phyloP scores from a whole-genome alignment of 2,888 invertebrate species.

The Cheilosia vernalis region DNA sequence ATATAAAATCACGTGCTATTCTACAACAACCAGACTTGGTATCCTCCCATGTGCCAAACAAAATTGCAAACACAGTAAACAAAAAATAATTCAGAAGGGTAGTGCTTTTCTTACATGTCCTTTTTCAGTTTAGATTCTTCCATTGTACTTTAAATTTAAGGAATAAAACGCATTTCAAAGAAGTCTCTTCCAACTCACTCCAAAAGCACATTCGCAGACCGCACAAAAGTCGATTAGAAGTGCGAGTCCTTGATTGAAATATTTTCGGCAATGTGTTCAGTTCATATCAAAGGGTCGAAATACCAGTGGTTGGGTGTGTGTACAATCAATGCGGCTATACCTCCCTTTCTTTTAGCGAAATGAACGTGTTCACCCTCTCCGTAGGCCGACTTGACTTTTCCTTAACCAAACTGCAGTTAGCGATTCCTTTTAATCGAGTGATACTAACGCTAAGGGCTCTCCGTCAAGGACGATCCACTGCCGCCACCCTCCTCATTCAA shows the following conservation, averaged over 20 bases:
- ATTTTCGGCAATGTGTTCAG: conserved; percentile 61
- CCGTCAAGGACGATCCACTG: conserved; percentile 66
- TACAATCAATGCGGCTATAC: conserved; percentile 55
- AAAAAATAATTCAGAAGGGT: not conserved
- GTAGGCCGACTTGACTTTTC: conserved; percentile 52
- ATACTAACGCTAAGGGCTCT: conserved; percentile 64
- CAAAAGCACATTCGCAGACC: not conserved
- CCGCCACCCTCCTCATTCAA: conserved; percentile 22
- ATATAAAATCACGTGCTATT: conserved; percentile 64
- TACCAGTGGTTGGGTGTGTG: conserved; percentile 5
- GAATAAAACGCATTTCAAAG: conserved; percentile 25
- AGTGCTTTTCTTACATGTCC: conserved; percentile 9
- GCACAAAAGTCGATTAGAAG: conserved; percentile 59
- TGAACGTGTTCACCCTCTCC: conserved; percentile 41
- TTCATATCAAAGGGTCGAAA: conserved; percentile 43
- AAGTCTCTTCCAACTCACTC: not conserved
- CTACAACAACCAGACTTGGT: conserved; percentile 45
- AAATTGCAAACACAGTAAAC: conserved; percentile 31
- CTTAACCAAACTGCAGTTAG: conserved; percentile 70
- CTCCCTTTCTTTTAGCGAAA: conserved; percentile 57
- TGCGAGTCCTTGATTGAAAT: conserved; percentile 65
- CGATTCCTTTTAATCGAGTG: conserved; percentile 73
- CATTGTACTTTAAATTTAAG: not conserved
- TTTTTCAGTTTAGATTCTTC: conserved; percentile 37
- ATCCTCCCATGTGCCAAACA: conserved; percentile 54